These are phyloP conservation scores for Sesamia nonagrioides DNA, from an alignment of 1,140 invertebrate species.

Conservation along the genomic window DNA sequence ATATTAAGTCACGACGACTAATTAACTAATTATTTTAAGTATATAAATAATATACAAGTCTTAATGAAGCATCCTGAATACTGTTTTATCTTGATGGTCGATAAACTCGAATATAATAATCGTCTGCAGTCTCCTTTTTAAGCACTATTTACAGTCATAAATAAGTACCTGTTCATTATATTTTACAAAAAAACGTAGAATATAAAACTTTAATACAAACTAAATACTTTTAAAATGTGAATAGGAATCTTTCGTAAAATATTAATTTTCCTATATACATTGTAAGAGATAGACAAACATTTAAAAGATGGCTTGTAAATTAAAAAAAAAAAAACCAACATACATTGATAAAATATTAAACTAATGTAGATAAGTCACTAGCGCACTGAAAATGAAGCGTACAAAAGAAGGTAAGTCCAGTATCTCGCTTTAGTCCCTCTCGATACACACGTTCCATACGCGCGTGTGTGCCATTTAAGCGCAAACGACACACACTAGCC, in stretches of 20 bases:
- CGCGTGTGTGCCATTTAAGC: no score
- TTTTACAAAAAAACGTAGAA: background rate
- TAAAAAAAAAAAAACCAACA: no score
- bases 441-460: no score
- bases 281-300: constrained; percentile 25
- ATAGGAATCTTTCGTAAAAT: constrained; percentile 11
- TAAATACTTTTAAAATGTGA: background rate
- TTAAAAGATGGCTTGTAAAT: background rate
- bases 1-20: no score
- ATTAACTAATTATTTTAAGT: background rate
- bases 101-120: background rate
- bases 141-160: background rate
- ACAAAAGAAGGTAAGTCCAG: no score
- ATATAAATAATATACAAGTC: background rate
- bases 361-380: no score
- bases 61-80: no score
- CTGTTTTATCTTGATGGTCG: background rate
- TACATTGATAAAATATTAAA: no score
- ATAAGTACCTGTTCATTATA: background rate
- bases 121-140: background rate
- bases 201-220: constrained; percentile 7
- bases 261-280: background rate
- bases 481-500: no score
- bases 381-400: no score
- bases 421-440: no score